A percentile compares a stretch with the other conserved stretches of the same genome.
These are phyloP conservation scores for Ephydatia muelleri DNA, from an alignment of 37 sponge, comb jelly and placozoan species.

Conservation along the genomic window DNA sequence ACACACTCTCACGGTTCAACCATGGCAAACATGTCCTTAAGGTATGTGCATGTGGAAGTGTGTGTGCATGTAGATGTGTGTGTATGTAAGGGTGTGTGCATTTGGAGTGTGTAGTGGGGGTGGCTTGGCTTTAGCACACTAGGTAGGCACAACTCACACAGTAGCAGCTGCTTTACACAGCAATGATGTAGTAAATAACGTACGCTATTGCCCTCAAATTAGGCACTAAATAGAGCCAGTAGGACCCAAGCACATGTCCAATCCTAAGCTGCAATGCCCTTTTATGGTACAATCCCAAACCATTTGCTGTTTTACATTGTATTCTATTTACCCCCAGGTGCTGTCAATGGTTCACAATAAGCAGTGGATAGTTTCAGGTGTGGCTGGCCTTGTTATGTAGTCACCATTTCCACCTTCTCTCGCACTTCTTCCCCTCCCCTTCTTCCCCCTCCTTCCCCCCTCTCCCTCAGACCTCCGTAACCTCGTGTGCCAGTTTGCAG, in stretches of 20 bases:
- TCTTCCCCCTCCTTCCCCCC: conserved; percentile 1
- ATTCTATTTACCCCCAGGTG: neutral
- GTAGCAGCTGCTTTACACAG: no score
- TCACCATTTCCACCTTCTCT: neutral
- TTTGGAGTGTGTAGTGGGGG: no score
- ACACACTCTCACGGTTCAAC: conserved; percentile 28
- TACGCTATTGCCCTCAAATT: neutral
- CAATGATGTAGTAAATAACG: no score
- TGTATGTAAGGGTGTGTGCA: no score
- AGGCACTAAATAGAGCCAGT: neutral
- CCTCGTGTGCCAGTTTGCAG: neutral
- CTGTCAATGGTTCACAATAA: neutral
- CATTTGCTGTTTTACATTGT: no score
- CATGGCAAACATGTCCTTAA: conserved; percentile 14
- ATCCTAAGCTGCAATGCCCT: no score
- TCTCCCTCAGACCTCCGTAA: neutral
- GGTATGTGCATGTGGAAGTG: neutral
- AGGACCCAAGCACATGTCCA: no score
- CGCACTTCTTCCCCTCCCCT: neutral
- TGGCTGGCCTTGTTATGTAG: neutral
- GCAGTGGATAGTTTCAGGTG: neutral
- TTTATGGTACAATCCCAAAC: no score
- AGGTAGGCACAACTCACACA: no score
- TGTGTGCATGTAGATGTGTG: neutral
- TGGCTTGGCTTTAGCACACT: neutral